phyloP scores from a whole-genome alignment of 2,797 vertebrate species.

The Amniataba percoides region DNA sequence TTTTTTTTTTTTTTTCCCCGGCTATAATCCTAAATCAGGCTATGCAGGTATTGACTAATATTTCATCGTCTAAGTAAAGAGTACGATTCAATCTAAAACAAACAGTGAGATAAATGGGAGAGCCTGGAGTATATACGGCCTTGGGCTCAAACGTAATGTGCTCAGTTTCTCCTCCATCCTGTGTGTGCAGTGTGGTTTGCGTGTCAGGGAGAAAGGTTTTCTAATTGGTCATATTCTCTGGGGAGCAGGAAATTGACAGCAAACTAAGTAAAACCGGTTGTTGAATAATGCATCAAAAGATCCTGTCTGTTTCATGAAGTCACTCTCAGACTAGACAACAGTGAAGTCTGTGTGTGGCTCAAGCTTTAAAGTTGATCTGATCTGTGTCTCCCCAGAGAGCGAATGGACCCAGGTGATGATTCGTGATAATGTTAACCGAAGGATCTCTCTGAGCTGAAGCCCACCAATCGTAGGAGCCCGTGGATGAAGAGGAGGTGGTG shows the following conservation, averaged over 20 bases:
- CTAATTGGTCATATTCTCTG: constrained; percentile 41
- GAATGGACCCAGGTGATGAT: constrained; percentile 78
- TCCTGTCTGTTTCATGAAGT: constrained; percentile 49
- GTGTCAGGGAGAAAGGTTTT: constrained; percentile 33
- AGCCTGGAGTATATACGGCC: not conserved
- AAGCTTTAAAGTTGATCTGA: constrained; percentile 35
- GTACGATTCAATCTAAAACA: not conserved
- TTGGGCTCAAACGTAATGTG: constrained; percentile 12
- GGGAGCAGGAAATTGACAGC: constrained; percentile 44
- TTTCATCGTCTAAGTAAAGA: not conserved
- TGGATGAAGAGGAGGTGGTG: constrained; percentile 71
- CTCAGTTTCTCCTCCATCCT: constrained; percentile 21
- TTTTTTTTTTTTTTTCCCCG: constrained; percentile 9
- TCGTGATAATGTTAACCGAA: constrained; percentile 70
- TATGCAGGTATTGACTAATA: constrained; percentile 8
- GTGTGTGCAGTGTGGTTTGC: constrained; percentile 31
- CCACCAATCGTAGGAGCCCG: constrained; percentile 55
- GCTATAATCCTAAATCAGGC: constrained; percentile 8
- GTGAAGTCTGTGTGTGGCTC: not conserved
- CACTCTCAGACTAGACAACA: constrained; percentile 23
- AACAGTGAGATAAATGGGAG: not conserved
- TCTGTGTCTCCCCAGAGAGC: constrained; percentile 77
- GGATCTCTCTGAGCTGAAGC: constrained; percentile 75
- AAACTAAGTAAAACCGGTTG: constrained; percentile 57
- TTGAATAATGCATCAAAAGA: constrained; percentile 63